Conservation (phyloP, 1,140 invertebrate genomes). For the Platorchestia sp. region DNA sequence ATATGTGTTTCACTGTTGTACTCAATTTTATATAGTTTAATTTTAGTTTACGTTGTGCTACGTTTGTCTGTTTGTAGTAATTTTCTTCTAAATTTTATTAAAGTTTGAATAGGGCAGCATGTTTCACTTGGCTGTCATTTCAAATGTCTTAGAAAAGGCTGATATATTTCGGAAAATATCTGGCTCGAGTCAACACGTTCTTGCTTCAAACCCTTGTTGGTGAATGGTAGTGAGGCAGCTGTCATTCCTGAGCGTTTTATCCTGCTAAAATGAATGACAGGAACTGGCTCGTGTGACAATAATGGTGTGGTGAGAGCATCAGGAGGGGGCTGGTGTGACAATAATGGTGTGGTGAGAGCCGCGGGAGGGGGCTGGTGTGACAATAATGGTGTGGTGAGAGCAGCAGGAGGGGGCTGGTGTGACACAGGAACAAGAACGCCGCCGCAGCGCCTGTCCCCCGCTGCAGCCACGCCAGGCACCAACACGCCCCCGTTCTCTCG, state of each 20-base stretch:
- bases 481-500: not conserved
- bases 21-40: too few relatives aligned
- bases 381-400: not conserved
- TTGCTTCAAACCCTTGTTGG: not conserved
- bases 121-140: not conserved
- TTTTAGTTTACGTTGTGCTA: too few relatives aligned
- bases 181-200: not conserved
- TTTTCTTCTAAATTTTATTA: too few relatives aligned
- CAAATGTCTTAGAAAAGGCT: not conserved
- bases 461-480: not conserved
- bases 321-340: too few relatives aligned
- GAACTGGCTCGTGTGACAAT: too few relatives aligned
- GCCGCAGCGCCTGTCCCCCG: not conserved
- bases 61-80: too few relatives aligned
- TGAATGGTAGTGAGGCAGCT: not conserved
- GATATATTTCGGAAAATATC: not conserved
- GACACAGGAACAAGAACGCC: not conserved
- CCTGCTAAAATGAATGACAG: not conserved
- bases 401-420: not conserved
- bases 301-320: too few relatives aligned
- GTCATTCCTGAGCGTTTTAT: not conserved
- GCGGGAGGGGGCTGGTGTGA: too few relatives aligned
- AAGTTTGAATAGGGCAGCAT: not conserved
- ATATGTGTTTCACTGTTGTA: not conserved
- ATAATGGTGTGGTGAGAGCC: too few relatives aligned